phyloP scores from a whole-genome alignment of 2,113 vertebrate genomes.

The Cephalopholis sonnerati region DNA sequence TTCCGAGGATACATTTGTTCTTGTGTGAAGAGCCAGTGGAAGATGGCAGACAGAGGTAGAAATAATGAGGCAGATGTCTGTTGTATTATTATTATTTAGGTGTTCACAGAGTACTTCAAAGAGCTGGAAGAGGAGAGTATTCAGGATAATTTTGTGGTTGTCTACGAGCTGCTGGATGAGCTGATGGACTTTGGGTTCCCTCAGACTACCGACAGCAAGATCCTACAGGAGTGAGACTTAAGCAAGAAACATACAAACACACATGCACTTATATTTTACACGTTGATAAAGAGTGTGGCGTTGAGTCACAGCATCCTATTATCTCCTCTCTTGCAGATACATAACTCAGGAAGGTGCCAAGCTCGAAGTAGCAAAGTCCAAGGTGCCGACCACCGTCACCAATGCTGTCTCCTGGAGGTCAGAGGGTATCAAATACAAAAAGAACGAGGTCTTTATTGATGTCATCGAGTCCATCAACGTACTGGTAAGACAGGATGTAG shows the following conservation, averaged over 20 bases:
- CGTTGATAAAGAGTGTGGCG: background rate
- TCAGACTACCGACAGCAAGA: constrained; percentile 96
- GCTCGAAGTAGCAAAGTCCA: constrained; percentile 89
- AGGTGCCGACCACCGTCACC: constrained; percentile 93
- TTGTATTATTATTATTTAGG: constrained; percentile 74
- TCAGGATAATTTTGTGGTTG: constrained; percentile 95
- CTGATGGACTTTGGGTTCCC: constrained; percentile 98
- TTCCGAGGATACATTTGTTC: background rate
- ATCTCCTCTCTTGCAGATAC: constrained; percentile 82
- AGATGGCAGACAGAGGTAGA: background rate
- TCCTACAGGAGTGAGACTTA: constrained; percentile 92
- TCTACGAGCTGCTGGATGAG: constrained; percentile 95
- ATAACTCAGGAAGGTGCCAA: constrained; percentile 95
- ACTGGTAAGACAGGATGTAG: constrained; percentile 84
- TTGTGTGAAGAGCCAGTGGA: background rate
- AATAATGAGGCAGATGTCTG: background rate
- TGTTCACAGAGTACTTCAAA: constrained; percentile 96
- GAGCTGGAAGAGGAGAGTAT: constrained; percentile 97
- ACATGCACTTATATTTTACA: background rate
- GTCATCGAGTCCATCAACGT: constrained; percentile 96
- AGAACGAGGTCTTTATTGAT: constrained; percentile 97
- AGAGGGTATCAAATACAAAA: constrained; percentile 94
- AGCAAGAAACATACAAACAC: background rate
- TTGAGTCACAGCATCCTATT: constrained; percentile 8
- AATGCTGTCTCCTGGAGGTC: constrained; percentile 98